These are phyloP conservation scores for Myathropa florea DNA, from an alignment of 2,888 invertebrate genomes.

Conservation along the genomic window DNA sequence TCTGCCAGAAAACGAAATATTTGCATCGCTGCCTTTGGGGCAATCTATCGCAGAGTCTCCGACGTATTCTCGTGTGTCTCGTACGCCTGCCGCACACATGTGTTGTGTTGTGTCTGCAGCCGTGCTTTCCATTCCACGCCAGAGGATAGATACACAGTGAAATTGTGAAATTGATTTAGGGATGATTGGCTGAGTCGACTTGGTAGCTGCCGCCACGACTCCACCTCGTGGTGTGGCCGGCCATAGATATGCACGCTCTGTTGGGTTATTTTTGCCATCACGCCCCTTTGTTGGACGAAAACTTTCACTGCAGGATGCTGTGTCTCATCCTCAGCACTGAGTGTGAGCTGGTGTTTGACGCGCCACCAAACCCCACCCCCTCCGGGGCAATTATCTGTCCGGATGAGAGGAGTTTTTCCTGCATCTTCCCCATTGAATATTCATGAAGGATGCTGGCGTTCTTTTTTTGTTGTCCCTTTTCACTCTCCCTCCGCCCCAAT, in stretches of 20 bases:
- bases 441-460: constrained; percentile 56
- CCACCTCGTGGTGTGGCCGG: neutral
- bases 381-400: constrained; percentile 54
- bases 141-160: constrained; percentile 40
- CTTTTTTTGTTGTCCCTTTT: neutral
- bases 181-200: constrained; percentile 65
- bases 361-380: neutral
- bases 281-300: constrained; percentile 16
- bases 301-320: constrained; percentile 53
- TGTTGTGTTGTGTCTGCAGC: constrained; percentile 15
- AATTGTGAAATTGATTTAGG: constrained; percentile 65
- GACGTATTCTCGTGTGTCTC: no score
- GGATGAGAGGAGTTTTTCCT: constrained; percentile 46
- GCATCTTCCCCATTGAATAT: constrained; percentile 54
- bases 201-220: constrained; percentile 23
- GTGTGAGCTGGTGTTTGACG: constrained; percentile 16
- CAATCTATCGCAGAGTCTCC: no score
- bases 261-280: constrained; percentile 24
- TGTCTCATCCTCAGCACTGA: neutral
- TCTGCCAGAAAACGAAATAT: constrained; percentile 25
- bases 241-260: constrained; percentile 16
- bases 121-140: constrained; percentile 40
- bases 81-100: constrained; percentile 12
- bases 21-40: constrained; percentile 41
- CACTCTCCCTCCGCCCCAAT: no score